Conservation (phyloP, 2,888 invertebrate species). For the Limenitis arthemis region DNA sequence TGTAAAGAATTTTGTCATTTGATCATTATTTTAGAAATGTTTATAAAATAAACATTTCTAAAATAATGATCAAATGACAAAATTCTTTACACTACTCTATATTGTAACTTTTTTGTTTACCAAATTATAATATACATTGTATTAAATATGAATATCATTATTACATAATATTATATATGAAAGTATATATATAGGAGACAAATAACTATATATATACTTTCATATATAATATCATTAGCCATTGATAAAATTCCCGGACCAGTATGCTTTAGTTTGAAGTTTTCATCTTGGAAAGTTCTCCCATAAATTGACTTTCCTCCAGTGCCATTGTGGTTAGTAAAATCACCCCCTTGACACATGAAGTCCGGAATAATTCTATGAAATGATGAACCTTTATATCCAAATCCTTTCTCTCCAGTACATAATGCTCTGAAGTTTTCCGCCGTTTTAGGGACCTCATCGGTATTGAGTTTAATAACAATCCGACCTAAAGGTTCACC, state of each 20-base stretch:
- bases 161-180: too few species aligned
- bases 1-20: too few species aligned
- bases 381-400: slow-evolving; percentile 93
- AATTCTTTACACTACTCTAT: too few species aligned
- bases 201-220: too few species aligned
- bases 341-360: slow-evolving; percentile 97
- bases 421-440: slow-evolving; percentile 97
- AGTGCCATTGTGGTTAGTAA: slow-evolving; percentile 93
- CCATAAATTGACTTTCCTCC: slow-evolving; percentile 98
- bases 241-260: slow-evolving; percentile 92
- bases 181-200: too few species aligned
- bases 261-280: slow-evolving; percentile 93
- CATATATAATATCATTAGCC: too few species aligned
- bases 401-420: slow-evolving; percentile 73
- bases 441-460: slow-evolving; percentile 93
- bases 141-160: slow-evolving; percentile 79
- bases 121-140: too few species aligned
- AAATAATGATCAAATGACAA: too few species aligned
- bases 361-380: slow-evolving; percentile 94
- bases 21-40: too few species aligned
- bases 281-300: slow-evolving; percentile 93
- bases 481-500: slow-evolving; percentile 86
- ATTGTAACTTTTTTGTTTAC: too few species aligned
- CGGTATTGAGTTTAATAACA: slow-evolving; percentile 88
- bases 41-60: too few species aligned